Conservation (phyloP, 2,888 invertebrate species). For the Homarus gammarus region DNA sequence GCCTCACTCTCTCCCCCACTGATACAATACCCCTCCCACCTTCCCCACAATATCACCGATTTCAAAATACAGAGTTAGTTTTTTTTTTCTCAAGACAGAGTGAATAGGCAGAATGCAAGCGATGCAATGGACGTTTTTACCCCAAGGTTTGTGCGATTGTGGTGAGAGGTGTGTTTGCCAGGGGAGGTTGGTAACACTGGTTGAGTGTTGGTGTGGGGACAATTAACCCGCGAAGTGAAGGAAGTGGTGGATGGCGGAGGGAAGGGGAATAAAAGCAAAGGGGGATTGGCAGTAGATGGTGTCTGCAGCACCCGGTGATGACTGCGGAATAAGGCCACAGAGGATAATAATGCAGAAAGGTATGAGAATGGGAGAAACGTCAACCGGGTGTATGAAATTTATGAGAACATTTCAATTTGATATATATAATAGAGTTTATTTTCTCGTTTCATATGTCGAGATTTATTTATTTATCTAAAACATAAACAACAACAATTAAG, state of each 20-base stretch:
- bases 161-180: not conserved
- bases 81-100: not conserved
- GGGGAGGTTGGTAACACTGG: constrained; percentile 28
- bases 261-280: not conserved
- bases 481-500: no score
- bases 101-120: no score
- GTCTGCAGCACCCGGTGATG: not conserved
- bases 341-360: no score
- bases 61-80: not conserved
- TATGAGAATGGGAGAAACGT: no score
- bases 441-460: no score
- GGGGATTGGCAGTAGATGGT: not conserved
- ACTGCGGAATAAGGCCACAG: no score
- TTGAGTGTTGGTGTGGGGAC: not conserved
- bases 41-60: not conserved
- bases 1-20: not conserved
- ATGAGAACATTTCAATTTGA: no score
- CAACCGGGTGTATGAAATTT: no score
- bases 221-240: constrained; percentile 42
- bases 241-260: constrained; percentile 2
- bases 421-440: no score
- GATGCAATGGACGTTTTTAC: no score
- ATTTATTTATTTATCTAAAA: no score
- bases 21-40: not conserved
- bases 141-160: no score